Evolutionary conservation across 2,797 vertebrate species (phyloP).

Genomic region (Labeo calbasu): DNA sequence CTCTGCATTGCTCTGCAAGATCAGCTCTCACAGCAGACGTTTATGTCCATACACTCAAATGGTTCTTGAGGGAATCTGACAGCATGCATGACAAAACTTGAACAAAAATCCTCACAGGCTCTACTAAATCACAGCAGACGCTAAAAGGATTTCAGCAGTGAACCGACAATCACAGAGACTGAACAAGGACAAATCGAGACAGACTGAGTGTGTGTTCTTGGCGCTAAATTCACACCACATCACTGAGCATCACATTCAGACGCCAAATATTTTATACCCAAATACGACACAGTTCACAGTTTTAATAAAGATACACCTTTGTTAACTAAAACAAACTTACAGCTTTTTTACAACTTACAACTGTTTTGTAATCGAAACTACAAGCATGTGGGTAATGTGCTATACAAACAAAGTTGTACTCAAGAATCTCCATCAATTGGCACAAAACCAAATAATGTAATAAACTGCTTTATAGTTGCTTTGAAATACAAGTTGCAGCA

Average conservation of each 20-base stretch:
- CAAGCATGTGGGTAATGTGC: not conserved
- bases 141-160: not conserved
- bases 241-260: not conserved
- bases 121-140: not conserved
- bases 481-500: not conserved
- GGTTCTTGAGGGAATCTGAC: not conserved
- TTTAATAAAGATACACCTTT: not conserved
- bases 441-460: not conserved
- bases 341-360: too few species aligned
- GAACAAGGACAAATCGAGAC: not conserved
- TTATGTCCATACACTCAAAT: not conserved
- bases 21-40: not conserved
- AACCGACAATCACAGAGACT: not conserved
- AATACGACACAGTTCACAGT: not conserved
- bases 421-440: not conserved
- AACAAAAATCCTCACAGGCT: not conserved
- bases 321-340: not conserved
- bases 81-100: not conserved
- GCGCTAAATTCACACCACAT: not conserved
- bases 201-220: not conserved
- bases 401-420: not conserved
- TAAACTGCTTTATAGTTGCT: too few species aligned
- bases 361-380: not conserved
- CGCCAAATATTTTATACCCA: not conserved
- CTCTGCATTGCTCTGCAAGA: not conserved